A percentile compares a stretch with the other conserved stretches of the same genome.
Evolutionary conservation across 2,888 invertebrate species (phyloP).

Genomic region (Ethmia dodecea): DNA sequence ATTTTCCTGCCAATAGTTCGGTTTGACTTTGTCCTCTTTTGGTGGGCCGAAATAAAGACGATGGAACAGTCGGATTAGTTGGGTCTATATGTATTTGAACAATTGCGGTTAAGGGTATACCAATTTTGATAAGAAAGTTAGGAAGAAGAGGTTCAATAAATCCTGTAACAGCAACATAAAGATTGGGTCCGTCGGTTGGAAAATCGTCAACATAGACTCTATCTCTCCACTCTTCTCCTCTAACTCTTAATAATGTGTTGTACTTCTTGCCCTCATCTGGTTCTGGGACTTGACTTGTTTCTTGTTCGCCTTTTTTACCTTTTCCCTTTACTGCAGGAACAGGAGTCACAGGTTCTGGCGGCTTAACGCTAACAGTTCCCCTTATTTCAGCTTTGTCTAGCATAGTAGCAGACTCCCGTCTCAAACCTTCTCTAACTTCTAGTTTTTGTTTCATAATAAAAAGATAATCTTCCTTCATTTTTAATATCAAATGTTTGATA

Average conservation of each 20-base stretch:
- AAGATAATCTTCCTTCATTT: constrained; percentile 64
- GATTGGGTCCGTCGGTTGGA: constrained; percentile 70
- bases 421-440: constrained; percentile 55
- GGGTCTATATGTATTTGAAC: constrained; percentile 61
- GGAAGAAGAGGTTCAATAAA: constrained; percentile 57
- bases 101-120: constrained; percentile 54
- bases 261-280: constrained; percentile 56
- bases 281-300: constrained; percentile 24
- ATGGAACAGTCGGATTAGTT: constrained; percentile 34
- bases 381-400: constrained; percentile 45
- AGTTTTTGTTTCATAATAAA: constrained; percentile 54
- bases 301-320: constrained; percentile 36
- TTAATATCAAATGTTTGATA: constrained; percentile 61
- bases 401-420: constrained; percentile 56
- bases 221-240: constrained; percentile 77
- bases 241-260: constrained; percentile 62
- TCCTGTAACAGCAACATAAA: constrained; percentile 73
- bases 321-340: constrained; percentile 25
- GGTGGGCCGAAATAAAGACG: constrained; percentile 36
- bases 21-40: constrained; percentile 62
- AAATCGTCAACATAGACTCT: constrained; percentile 72
- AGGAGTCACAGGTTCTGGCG: constrained; percentile 23
- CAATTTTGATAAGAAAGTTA: constrained; percentile 46
- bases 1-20: constrained; percentile 45
- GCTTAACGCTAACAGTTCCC: constrained; percentile 40